phyloP scores from a whole-genome alignment of 2,797 vertebrate genomes.

The Phyllotis vaccarum region DNA sequence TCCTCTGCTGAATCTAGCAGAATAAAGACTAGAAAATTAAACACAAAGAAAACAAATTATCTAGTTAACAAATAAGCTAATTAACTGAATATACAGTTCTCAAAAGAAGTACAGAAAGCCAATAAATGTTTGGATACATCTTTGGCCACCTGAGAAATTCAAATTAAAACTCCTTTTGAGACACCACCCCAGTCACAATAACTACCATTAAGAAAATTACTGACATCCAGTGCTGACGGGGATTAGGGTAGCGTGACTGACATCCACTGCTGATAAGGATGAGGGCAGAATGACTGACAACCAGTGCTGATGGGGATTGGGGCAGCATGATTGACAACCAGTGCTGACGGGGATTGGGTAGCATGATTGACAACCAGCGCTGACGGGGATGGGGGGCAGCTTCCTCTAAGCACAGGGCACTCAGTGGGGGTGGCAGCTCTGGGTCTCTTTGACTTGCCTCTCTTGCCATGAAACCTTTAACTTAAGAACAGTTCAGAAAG shows the following conservation, averaged over 20 bases:
- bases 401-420: background rate
- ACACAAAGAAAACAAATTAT: background rate
- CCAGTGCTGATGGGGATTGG: too few relatives aligned
- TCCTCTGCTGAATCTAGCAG: background rate
- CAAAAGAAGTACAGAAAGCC: background rate
- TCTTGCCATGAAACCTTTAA: background rate
- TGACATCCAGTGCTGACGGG: too few relatives aligned
- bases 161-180: background rate
- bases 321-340: too few relatives aligned
- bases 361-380: background rate
- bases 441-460: background rate
- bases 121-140: background rate
- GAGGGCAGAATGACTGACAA: too few relatives aligned
- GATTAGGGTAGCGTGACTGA: too few relatives aligned
- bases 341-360: too few relatives aligned
- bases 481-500: background rate
- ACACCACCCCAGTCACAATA: too few relatives aligned
- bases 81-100: background rate
- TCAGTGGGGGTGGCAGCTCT: background rate
- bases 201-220: background rate
- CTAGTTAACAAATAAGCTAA: background rate
- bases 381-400: background rate
- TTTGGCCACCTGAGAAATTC: background rate
- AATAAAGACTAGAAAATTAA: background rate
- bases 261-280: too few relatives aligned